Base-by-base conservation (phyloP, 2,797 vertebrate species). In the Bufotes viridis region DNA sequence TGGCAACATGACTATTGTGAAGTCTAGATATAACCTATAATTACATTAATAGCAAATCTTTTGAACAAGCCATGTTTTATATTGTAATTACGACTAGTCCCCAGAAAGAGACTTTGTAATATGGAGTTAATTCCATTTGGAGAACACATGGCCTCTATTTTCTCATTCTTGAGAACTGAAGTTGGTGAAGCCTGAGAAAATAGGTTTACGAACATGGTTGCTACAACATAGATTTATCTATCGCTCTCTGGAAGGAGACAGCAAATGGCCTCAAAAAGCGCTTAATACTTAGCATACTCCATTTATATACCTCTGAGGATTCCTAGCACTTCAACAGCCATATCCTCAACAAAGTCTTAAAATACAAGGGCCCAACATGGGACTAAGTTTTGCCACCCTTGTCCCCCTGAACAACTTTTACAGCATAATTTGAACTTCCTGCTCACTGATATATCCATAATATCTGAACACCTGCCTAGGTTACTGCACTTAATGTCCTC, bases 91-190 rank as follows among this genome's bases (percentile, higher is more conserved):
- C 22, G 2, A 12, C 22, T 81, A 20, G 90, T 87, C 84, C 90
- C 60, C 78, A 91, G 90, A 90, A 72, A 91, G 93, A 78, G 94
- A 93, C 83, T 22, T 81, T 90, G 90, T 90, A 91, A 92, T 94
- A 92, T 78, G 18, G 81, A 87, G 24, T 91, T 95, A 94, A 94
- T 87, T 93, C 92, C 82, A 90, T 90, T 87, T 92, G 92, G 0
- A 15, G 90, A 93, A 87, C 85, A 91, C 87, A 87, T 1, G 34
- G 88, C 89, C 90, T 78, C 80, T 61, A 76, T 91, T 85, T 87
- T 82, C 81, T 90, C n/a, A 0, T 85, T 78, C 34, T 18, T 74
- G 58, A 90, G 80, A 87, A 70, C 81, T 22, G n/a, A 69, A n/a
- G 76, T 57, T 24, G 78, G 57, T 90, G 53, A 22, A 84, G 89